Percentiles rank a stretch among this genome's conserved stretches.
These are phyloP conservation scores for Notolepis coatsorum DNA, from an alignment of 2,797 vertebrate genomes.

Conservation along the genomic window DNA sequence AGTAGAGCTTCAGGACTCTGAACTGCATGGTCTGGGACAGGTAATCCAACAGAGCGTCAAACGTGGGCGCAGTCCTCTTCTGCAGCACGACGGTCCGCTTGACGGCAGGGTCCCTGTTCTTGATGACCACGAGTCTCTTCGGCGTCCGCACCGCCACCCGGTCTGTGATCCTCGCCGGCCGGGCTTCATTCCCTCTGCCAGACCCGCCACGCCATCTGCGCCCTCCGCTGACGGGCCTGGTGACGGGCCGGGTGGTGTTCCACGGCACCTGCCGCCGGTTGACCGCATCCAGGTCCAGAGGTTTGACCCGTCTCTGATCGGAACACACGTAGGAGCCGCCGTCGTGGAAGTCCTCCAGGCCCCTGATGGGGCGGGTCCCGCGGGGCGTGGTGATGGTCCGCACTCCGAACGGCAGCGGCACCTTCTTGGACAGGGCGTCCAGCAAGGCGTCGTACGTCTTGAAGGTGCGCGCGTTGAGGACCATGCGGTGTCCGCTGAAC, in stretches of 20 bases:
- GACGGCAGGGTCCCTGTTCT: conserved; percentile 86
- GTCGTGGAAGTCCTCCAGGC: conserved; percentile 91
- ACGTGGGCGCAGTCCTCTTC: conserved; percentile 87
- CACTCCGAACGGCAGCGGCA: conserved; percentile 95
- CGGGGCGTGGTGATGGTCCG: conserved; percentile 93
- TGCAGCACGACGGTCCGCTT: conserved; percentile 83
- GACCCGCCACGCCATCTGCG: conserved; percentile 49
- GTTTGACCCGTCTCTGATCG: conserved; percentile 89
- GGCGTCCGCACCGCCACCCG: conserved; percentile 75
- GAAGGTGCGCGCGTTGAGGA: conserved; percentile 90
- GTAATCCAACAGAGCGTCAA: conserved; percentile 89
- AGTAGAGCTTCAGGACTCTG: conserved; percentile 90
- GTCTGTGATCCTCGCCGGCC: conserved; percentile 55
- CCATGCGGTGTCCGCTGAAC: conserved; percentile 91
- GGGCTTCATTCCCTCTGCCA: conserved; percentile 53
- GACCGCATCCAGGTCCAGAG: conserved; percentile 88
- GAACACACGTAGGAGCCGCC: conserved; percentile 95
- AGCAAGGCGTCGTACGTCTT: conserved; percentile 95
- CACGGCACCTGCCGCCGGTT: conserved; percentile 87
- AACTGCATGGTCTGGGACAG: conserved; percentile 89
- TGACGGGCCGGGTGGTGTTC: conserved; percentile 83
- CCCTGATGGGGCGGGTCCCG: conserved; percentile 85
- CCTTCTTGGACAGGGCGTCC: conserved; percentile 91
- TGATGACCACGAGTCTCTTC: conserved; percentile 88
- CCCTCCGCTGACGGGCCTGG: conserved; percentile 60